These are phyloP conservation scores for Aporophyla lueneburgensis DNA, from an alignment of 2,888 invertebrate genomes.

Conservation along the genomic window DNA sequence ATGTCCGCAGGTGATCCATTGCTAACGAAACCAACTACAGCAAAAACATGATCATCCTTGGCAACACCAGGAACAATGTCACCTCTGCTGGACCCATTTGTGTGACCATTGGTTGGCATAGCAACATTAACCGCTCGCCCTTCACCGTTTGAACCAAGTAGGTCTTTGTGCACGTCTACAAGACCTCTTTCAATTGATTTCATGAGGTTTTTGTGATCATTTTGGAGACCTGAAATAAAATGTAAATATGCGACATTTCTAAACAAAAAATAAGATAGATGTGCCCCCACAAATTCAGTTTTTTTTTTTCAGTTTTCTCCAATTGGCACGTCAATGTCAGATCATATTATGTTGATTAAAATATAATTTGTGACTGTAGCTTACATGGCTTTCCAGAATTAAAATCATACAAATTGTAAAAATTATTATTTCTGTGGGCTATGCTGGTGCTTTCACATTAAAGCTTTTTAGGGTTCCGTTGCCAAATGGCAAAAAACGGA, in stretches of 20 bases:
- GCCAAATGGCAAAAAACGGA: too few species aligned
- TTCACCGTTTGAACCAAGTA: slow-evolving; percentile 67
- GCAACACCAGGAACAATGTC: slow-evolving; percentile 46
- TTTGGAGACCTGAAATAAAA: slow-evolving; percentile 93
- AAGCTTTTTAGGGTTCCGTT: too few species aligned
- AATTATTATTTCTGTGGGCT: too few species aligned
- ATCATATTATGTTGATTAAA: too few species aligned
- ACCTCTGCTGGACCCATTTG: slow-evolving; percentile 49
- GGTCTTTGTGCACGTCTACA: slow-evolving; percentile 91
- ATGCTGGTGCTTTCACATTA: too few species aligned
- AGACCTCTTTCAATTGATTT: slow-evolving; percentile 95
- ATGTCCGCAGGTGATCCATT: slow-evolving; percentile 95
- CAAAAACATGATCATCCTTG: slow-evolving; percentile 85
- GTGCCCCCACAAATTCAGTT: too few species aligned
- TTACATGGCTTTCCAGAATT: too few species aligned
- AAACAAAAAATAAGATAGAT: background rate
- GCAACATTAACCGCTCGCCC: slow-evolving; percentile 22
- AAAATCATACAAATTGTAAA: too few species aligned
- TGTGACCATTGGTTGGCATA: slow-evolving; percentile 63
- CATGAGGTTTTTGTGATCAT: slow-evolving; percentile 97
- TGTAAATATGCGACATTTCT: background rate
- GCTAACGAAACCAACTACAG: slow-evolving; percentile 93
- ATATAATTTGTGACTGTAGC: too few species aligned
- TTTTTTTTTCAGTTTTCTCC: too few species aligned
- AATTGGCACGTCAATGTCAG: too few species aligned